phyloP scores from a whole-genome alignment of 1,140 invertebrate species.

The Bilobella aurantiaca region DNA sequence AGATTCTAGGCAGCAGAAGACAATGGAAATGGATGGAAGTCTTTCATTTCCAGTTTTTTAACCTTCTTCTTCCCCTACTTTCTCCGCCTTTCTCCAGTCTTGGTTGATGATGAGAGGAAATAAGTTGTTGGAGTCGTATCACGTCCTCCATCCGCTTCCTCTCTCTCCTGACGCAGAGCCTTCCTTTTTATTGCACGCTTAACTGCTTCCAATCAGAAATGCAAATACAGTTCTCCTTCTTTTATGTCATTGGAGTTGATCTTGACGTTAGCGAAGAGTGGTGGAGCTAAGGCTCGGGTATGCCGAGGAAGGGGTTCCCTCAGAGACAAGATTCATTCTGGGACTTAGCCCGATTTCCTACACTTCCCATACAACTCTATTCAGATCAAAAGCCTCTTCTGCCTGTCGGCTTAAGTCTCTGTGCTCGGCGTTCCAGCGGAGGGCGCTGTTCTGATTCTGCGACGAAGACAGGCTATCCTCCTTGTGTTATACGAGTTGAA shows the following conservation, averaged over 20 bases:
- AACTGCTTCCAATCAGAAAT: constrained; percentile 35
- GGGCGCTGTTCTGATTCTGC: too few relatives aligned
- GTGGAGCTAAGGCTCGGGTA: neutral
- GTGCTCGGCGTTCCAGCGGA: too few relatives aligned
- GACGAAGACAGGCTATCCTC: too few relatives aligned
- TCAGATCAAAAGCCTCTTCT: too few relatives aligned
- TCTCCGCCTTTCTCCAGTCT: neutral
- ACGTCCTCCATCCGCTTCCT: constrained; percentile 28
- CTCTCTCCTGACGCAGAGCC: constrained; percentile 13
- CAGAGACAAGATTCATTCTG: constrained; percentile 3
- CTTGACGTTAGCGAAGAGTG: constrained; percentile 8
- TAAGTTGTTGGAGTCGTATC: constrained; percentile 32
- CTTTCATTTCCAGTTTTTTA: constrained; percentile 25
- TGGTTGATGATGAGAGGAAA: constrained; percentile 25
- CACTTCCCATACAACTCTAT: neutral
- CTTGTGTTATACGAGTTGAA: too few relatives aligned
- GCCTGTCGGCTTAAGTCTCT: too few relatives aligned
- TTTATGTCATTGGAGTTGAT: constrained; percentile 5
- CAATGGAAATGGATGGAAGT: constrained; percentile 15
- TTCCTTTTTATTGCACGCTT: constrained; percentile 34
- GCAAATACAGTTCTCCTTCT: constrained; percentile 31
- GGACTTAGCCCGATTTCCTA: neutral
- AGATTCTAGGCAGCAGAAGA: neutral
- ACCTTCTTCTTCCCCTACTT: constrained; percentile 4
- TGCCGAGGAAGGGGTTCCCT: too few relatives aligned